Evolutionary conservation across 2,888 invertebrate genomes (phyloP), one percentile per base, ranked within the genome.

Genomic region (Hesperia comma): DNA sequence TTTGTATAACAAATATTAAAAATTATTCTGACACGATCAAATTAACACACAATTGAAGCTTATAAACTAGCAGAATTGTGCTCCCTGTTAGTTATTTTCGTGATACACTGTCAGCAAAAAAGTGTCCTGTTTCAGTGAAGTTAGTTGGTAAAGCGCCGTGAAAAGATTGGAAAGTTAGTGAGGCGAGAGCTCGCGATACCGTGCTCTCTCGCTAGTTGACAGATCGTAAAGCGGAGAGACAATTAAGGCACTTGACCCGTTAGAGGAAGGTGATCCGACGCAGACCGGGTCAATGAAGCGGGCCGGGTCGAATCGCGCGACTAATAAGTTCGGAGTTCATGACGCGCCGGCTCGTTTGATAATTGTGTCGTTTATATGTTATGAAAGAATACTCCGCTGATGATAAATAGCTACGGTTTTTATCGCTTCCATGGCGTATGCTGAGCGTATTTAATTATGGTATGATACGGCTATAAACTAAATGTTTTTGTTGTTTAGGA

Each of bases 211-310:
- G 53, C 70, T 61, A 60, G 71, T 72, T 69, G 70, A 69, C 67
- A 72, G 68, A 67, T 70, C 71, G 68, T 70, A 70, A 68, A 71
- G 70, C 68, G 77, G 76, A 72, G 75, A 75, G 77, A 81, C 83
- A 88, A 87, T 88, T 87, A 84, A 82, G 80, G 70, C 86, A 88
- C 86, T 90, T 90, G 86, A 89, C 87, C 88, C 78, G 76, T 72
- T 77, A 74, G 74, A 68, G 74, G 70, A 74, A 77, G 79, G 76
- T 79, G 80, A 81, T 81, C 78, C 80, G 75, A 74, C 79, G 75
- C 72, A 74, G 74, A 71, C 74, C 69, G 75, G 82, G 83, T 84
- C 84, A 81, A 81, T 81, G 78, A 79, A 76, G 80, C 74, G 70
- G 70, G 68, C 67, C 68, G 76, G 81, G 81, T 81, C 81, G 80